phyloP scores from a whole-genome alignment of 23 tunicate genomes.

The Diplosoma virens region DNA sequence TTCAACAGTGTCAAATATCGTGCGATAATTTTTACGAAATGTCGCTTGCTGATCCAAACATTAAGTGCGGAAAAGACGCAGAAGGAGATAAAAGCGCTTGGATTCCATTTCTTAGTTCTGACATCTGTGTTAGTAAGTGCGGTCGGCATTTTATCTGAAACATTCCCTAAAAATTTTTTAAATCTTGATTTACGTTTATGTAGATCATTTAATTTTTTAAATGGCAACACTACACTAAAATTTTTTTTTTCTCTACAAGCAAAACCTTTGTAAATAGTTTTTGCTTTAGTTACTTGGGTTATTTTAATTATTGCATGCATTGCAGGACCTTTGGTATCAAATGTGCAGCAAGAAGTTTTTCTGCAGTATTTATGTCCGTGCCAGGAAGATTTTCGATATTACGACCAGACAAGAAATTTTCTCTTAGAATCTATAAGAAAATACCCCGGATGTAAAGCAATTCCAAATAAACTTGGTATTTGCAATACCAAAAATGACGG shows the following conservation, averaged over 20 bases:
- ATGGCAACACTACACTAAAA: too few relatives aligned
- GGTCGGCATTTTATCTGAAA: too few relatives aligned
- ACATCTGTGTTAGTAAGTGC: conserved; percentile 47
- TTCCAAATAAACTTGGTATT: conserved; percentile 44
- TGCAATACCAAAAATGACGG: conserved; percentile 37
- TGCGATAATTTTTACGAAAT: conserved; percentile 40
- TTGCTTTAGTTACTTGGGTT: too few relatives aligned
- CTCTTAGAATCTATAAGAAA: conserved; percentile 31
- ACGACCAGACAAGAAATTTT: conserved; percentile 20
- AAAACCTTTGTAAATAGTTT: too few relatives aligned
- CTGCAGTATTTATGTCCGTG: conserved; percentile 70
- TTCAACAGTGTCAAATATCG: conserved; percentile 48
- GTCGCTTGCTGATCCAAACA: conserved; percentile 56
- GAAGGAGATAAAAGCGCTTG: conserved; percentile 14
- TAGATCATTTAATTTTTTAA: too few relatives aligned
- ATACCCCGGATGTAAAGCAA: conserved; percentile 36
- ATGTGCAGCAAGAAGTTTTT: conserved; percentile 34
- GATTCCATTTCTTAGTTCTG: conserved; percentile 59
- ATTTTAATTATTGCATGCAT: too few relatives aligned
- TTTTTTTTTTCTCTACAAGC: too few relatives aligned
- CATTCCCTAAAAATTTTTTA: too few relatives aligned
- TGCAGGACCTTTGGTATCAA: not conserved
- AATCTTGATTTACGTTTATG: too few relatives aligned
- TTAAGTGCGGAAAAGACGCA: conserved; percentile 35
- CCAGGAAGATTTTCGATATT: conserved; percentile 27